A percentile compares a stretch with the other conserved stretches of the same genome.
Conservation (phyloP, 2,888 invertebrate genomes). For the Glomeris marginata region DNA sequence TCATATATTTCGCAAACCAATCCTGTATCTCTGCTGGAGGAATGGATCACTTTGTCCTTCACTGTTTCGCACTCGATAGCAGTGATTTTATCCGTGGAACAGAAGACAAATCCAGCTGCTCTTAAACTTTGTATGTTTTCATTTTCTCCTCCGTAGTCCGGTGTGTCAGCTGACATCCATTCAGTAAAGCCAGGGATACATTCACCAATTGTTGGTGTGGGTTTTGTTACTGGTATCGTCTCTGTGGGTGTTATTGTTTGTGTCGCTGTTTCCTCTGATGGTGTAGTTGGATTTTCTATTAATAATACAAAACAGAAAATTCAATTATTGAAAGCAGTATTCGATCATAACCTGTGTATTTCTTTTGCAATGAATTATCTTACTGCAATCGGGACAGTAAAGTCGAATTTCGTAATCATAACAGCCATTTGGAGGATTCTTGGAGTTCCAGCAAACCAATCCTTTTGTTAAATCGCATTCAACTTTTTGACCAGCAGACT, state of each 20-base stretch:
- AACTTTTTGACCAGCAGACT: conserved; percentile 13
- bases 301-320: too few species aligned
- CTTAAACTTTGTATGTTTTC: conserved; percentile 16
- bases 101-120: conserved; percentile 11
- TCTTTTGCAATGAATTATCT: too few species aligned
- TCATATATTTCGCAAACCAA: conserved; percentile 16
- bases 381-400: conserved; percentile 14
- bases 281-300: too few species aligned
- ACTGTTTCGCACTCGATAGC: conserved; percentile 17
- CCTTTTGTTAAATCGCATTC: conserved; percentile 23
- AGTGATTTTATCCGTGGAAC: conserved; percentile 16
- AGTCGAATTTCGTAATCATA: conserved; percentile 26
- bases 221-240: too few species aligned
- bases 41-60: conserved; percentile 1
- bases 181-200: conserved; percentile 18
- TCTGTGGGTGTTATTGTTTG: too few species aligned
- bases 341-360: too few species aligned
- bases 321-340: too few species aligned
- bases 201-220: conserved; percentile 21
- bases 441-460: conserved; percentile 22
- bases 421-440: conserved; percentile 19
- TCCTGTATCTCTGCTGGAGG: conserved; percentile 7
- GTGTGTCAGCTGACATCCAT: conserved; percentile 16
- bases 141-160: conserved; percentile 16
- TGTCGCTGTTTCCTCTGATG: too few species aligned